Evolutionary conservation across 2,797 vertebrate genomes (phyloP).

Genomic region (Sciurus carolinensis): DNA sequence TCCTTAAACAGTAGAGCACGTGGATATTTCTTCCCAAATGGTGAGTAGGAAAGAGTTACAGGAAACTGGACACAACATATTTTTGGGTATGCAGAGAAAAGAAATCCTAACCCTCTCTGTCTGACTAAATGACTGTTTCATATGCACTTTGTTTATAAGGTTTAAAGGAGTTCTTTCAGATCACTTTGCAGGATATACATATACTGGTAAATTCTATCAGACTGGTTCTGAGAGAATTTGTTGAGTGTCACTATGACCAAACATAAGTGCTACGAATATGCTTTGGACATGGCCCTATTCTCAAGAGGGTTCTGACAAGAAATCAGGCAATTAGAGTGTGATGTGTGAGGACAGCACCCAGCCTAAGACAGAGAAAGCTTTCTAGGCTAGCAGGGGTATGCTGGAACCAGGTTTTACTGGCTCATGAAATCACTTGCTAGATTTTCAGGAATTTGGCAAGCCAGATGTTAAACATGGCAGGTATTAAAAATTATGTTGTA

Average conservation of each 20-base stretch:
- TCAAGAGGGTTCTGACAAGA: not conserved
- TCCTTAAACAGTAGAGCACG: constrained; percentile 28
- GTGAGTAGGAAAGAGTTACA: not conserved
- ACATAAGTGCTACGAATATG: not conserved
- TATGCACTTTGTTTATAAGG: constrained; percentile 27
- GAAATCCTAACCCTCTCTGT: not conserved
- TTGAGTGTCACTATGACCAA: not conserved
- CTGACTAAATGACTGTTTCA: constrained; percentile 51
- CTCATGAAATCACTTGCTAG: not conserved
- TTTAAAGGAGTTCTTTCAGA: constrained; percentile 24
- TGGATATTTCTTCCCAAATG: constrained; percentile 55
- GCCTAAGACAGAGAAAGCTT: not conserved
- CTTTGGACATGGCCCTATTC: not conserved
- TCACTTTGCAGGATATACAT: not conserved
- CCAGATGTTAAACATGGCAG: not conserved
- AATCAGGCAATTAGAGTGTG: not conserved
- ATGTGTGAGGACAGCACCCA: not conserved
- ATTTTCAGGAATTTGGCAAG: constrained; percentile 26
- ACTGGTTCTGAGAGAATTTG: not conserved
- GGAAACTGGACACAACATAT: not conserved
- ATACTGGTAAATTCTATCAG: not conserved
- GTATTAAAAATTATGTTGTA: not conserved
- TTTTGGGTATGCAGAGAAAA: constrained; percentile 2
- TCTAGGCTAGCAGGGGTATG: too few relatives aligned
- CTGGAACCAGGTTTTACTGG: not conserved